Conservation (phyloP, 2,113 vertebrate genomes). For the Phycodurus eques region DNA sequence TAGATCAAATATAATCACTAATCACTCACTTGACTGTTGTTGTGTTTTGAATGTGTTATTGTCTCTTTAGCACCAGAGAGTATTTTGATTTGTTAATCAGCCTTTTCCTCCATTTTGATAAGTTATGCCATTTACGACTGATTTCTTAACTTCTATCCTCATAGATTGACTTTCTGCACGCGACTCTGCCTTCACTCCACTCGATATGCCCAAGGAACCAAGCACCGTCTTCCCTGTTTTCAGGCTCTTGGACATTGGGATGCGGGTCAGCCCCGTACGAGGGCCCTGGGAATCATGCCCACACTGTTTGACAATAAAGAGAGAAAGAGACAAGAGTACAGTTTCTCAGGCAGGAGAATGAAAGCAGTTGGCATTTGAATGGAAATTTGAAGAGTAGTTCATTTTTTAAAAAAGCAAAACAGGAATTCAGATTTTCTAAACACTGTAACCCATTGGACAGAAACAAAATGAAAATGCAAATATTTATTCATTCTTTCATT, state of each 20-base stretch:
- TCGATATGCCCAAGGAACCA: conserved; percentile 84
- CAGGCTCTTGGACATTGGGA: conserved; percentile 98
- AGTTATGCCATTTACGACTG: conserved; percentile 76
- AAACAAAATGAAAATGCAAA: conserved; percentile 40
- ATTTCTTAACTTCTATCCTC: conserved; percentile 97
- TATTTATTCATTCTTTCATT: conserved; percentile 36
- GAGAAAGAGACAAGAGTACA: conserved; percentile 21
- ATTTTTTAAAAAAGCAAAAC: conserved; percentile 3
- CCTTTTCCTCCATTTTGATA: conserved; percentile 85
- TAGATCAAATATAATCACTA: conserved; percentile 20
- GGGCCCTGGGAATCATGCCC: conserved; percentile 83
- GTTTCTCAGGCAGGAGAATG: conserved; percentile 29
- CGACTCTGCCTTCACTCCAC: conserved; percentile 88
- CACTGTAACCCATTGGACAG: conserved; percentile 13
- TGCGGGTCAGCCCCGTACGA: conserved; percentile 88
- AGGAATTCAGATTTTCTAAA: conserved; percentile 27
- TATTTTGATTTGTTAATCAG: conserved; percentile 65
- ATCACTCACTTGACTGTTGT: conserved; percentile 1
- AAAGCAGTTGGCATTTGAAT: background rate
- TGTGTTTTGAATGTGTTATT: background rate
- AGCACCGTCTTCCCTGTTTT: conserved; percentile 92
- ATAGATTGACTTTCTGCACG: conserved; percentile 90
- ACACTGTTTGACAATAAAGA: conserved; percentile 70
- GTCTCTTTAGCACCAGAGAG: conserved; percentile 12
- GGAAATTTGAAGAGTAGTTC: conserved; percentile 4